phyloP scores from a whole-genome alignment of 2,888 invertebrate genomes.

The Cyclophora albipunctata region DNA sequence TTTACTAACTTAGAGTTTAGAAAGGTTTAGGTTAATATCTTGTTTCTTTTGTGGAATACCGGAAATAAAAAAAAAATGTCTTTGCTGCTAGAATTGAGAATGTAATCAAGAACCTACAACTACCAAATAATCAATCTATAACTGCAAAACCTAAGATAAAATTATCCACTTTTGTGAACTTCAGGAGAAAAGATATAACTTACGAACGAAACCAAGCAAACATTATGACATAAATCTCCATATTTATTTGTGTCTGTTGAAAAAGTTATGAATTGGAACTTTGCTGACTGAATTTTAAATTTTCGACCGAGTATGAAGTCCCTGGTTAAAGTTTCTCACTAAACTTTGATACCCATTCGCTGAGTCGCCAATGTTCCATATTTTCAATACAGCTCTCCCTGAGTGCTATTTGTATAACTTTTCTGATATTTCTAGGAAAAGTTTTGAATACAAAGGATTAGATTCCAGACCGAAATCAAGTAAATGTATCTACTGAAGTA shows the following conservation, averaged over 20 bases:
- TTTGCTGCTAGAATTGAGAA: too few relatives aligned
- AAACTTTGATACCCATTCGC: slow-evolving; percentile 33
- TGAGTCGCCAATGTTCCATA: slow-evolving; percentile 38
- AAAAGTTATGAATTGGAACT: slow-evolving; percentile 9
- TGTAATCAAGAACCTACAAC: too few relatives aligned
- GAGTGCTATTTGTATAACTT: slow-evolving; percentile 45
- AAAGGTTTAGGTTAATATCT: too few relatives aligned
- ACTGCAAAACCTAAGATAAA: too few relatives aligned
- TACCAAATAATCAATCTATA: too few relatives aligned
- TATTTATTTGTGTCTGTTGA: slow-evolving; percentile 6
- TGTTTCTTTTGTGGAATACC: too few relatives aligned
- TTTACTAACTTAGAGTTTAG: too few relatives aligned
- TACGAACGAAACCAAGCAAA: too few relatives aligned
- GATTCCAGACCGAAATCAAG: slow-evolving; percentile 30
- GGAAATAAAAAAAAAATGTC: too few relatives aligned
- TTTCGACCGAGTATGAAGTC: slow-evolving; percentile 22
- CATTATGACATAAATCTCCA: neutral
- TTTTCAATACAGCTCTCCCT: slow-evolving; percentile 48
- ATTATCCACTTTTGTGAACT: too few relatives aligned
- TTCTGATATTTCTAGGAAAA: slow-evolving; percentile 41
- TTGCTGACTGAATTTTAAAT: slow-evolving; percentile 25
- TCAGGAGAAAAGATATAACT: too few relatives aligned
- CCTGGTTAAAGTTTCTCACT: slow-evolving; percentile 28
- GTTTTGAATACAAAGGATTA: slow-evolving; percentile 39
- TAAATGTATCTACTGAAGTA: slow-evolving; percentile 28